phyloP scores from a whole-genome alignment of 2,888 invertebrate species.

The Andrena chrysosceles region DNA sequence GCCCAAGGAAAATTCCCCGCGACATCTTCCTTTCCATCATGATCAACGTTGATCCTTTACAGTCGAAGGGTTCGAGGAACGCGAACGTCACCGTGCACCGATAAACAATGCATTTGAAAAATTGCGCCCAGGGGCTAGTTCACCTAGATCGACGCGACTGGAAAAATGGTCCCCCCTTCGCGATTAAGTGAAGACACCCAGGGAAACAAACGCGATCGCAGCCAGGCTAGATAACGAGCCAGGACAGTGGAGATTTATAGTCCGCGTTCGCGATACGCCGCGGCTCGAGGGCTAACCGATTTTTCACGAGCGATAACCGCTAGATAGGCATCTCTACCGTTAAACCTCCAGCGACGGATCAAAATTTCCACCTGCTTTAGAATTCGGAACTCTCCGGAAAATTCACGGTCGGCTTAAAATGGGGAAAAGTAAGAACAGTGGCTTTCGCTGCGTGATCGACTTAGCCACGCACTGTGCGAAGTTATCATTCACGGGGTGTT shows the following conservation, averaged over 20 bases:
- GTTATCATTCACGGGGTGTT: too few species aligned
- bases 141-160: slow-evolving; percentile 2
- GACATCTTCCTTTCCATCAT: not conserved
- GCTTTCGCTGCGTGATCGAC: too few species aligned
- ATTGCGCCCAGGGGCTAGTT: not conserved
- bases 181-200: slow-evolving; percentile 20
- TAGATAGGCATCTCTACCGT: slow-evolving; percentile 2
- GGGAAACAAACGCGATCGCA: slow-evolving; percentile 16
- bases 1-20: slow-evolving; percentile 25
- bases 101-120: not conserved
- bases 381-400: not conserved
- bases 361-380: not conserved
- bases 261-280: not conserved
- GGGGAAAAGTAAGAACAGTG: too few species aligned
- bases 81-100: not conserved
- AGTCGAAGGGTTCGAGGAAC: not conserved
- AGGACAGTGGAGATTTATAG: slow-evolving; percentile 29
- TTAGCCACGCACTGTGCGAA: too few species aligned
- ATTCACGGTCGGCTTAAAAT: too few species aligned
- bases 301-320: slow-evolving; percentile 30
- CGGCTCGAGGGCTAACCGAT: slow-evolving; percentile 38
- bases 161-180: not conserved
- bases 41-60: not conserved
- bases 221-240: slow-evolving; percentile 27
- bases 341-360: not conserved